phyloP scores from a whole-genome alignment of 2,113 vertebrate species.

The Prunella himalayana region DNA sequence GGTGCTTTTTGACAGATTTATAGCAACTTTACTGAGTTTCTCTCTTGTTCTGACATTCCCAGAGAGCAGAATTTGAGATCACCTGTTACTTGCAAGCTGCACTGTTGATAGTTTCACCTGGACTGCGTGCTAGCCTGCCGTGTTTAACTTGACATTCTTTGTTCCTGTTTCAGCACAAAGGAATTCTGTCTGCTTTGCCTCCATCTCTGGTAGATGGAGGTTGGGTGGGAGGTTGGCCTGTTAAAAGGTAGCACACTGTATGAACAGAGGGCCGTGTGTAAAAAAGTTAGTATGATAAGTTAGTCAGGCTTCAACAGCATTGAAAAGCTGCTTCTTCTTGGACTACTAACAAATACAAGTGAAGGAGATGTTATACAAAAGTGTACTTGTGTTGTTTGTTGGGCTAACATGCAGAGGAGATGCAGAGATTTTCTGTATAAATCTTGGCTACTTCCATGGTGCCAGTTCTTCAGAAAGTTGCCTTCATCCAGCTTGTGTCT shows the following conservation, averaged over 20 bases:
- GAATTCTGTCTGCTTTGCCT: background rate
- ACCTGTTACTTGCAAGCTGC: background rate
- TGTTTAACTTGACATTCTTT: background rate
- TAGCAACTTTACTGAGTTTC: background rate
- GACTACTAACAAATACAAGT: background rate
- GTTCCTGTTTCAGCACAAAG: background rate
- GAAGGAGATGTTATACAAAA: background rate
- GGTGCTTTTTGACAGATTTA: background rate
- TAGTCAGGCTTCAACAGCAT: background rate
- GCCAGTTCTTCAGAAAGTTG: background rate
- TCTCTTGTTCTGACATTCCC: background rate
- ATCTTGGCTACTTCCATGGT: background rate
- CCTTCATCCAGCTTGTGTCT: background rate
- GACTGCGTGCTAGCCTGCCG: background rate
- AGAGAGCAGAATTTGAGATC: background rate
- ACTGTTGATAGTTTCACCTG: background rate
- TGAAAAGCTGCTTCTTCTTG: background rate
- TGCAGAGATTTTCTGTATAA: background rate
- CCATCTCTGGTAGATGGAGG: background rate
- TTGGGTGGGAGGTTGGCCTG: too few species aligned
- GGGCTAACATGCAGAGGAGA: background rate
- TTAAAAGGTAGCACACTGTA: fast-evolving
- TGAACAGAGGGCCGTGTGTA: background rate
- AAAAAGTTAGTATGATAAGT: background rate
- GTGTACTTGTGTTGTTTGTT: background rate